Evolutionary conservation across 2,797 vertebrate genomes (phyloP).

Genomic region (Lateolabrax maculatus): DNA sequence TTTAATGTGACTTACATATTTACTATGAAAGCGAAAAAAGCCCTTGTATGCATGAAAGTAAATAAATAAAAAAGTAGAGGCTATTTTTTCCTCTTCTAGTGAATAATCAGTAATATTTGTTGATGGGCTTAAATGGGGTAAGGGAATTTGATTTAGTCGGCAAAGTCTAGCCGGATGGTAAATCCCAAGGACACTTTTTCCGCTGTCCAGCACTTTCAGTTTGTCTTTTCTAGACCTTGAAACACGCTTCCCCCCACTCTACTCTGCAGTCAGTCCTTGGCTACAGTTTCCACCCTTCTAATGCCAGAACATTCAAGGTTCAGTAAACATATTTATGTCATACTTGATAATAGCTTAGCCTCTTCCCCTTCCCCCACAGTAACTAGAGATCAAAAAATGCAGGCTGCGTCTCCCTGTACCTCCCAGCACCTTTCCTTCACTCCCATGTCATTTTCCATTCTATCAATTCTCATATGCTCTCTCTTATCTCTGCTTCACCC

Average conservation of each 20-base stretch:
- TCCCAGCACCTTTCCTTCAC: constrained; percentile 1
- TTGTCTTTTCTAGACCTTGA: constrained; percentile 38
- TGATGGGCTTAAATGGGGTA: constrained; percentile 5
- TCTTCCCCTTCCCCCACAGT: constrained; percentile 28
- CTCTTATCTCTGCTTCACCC: constrained; percentile 39
- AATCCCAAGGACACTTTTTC: constrained; percentile 7
- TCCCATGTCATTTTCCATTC: constrained; percentile 19
- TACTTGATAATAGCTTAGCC: constrained; percentile 38
- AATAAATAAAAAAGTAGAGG: neutral
- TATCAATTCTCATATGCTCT: constrained; percentile 17
- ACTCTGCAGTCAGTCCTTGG: constrained; percentile 41
- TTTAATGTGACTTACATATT: neutral
- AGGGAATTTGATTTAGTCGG: constrained; percentile 28
- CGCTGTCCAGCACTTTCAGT: constrained; percentile 8
- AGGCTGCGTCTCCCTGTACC: neutral
- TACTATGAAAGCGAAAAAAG: neutral
- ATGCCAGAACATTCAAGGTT: constrained; percentile 59
- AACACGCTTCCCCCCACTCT: neutral
- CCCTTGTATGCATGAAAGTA: neutral
- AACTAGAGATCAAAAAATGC: constrained; percentile 45
- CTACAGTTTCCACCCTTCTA: constrained; percentile 32
- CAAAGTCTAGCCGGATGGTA: neutral
- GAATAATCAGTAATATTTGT: constrained; percentile 29
- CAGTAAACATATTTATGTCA: constrained; percentile 61
- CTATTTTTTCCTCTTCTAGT: neutral